Conservation (phyloP, 2,888 invertebrate species). For the Abrostola triplasia region DNA sequence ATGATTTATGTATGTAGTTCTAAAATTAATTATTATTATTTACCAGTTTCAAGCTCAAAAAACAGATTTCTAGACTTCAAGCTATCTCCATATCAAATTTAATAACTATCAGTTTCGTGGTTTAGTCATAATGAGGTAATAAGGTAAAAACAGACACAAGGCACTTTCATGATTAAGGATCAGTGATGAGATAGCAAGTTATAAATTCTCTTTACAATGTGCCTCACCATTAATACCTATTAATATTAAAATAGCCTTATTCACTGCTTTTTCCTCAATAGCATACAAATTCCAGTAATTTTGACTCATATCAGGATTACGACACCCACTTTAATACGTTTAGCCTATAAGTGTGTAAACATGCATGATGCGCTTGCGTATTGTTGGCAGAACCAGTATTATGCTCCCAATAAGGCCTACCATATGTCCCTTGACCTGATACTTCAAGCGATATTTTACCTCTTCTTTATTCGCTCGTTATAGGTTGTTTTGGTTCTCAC, state of each 20-base stretch:
- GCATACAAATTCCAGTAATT: slow-evolving; percentile 32
- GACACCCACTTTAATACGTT: slow-evolving; percentile 29
- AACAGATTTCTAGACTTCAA: no score
- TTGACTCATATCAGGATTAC: slow-evolving; percentile 39
- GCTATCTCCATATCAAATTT: no score
- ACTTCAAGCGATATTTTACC: slow-evolving; percentile 6
- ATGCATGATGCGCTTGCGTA: slow-evolving; percentile 40
- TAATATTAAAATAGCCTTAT: neutral
- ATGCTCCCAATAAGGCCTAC: slow-evolving; percentile 49
- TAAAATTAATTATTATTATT: no score
- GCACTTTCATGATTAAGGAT: no score
- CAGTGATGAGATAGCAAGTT: no score
- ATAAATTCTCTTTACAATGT: no score
- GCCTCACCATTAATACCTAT: neutral
- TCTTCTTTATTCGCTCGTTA: slow-evolving; percentile 15
- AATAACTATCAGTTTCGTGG: no score
- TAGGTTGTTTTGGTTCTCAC: neutral
- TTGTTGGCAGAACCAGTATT: slow-evolving; percentile 46
- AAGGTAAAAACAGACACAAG: no score
- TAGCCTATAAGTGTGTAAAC: slow-evolving; percentile 29
- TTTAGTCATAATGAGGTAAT: no score
- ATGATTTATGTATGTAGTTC: no score
- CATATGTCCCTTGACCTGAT: slow-evolving; percentile 59
- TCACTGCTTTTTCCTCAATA: slow-evolving; percentile 36
- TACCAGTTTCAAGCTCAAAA: no score